These are phyloP conservation scores for Calcarius lapponicus DNA, from an alignment of 2,797 vertebrate genomes.

Conservation along the genomic window DNA sequence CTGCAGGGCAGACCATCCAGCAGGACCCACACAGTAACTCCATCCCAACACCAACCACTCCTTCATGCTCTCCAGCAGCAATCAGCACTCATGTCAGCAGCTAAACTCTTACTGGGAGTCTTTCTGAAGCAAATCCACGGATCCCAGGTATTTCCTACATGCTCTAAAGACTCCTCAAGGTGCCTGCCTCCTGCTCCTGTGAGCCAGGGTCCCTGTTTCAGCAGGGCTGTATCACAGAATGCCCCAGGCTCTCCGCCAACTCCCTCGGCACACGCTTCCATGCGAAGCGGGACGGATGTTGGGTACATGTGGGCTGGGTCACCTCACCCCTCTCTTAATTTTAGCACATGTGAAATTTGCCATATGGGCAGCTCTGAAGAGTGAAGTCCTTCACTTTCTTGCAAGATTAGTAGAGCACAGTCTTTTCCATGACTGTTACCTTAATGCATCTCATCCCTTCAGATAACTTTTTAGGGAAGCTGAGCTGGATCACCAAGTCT, in stretches of 20 bases:
- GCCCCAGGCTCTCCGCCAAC: neutral
- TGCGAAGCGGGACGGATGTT: neutral
- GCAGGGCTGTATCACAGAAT: neutral
- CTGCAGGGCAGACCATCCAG: neutral
- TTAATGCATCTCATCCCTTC: neutral
- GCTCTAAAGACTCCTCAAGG: neutral
- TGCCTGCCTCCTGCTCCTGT: neutral
- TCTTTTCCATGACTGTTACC: neutral
- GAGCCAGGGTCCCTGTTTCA: neutral
- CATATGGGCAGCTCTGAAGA: slow-evolving; percentile 24
- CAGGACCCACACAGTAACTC: neutral
- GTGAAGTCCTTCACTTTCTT: neutral
- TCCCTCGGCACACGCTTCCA: neutral
- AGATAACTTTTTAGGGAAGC: neutral
- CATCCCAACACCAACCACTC: neutral
- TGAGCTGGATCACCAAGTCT: neutral
- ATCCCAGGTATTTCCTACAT: neutral
- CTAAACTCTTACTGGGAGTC: neutral
- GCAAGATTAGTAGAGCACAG: neutral
- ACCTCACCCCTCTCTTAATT: slow-evolving; percentile 33
- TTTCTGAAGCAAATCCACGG: neutral
- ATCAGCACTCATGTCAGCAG: neutral
- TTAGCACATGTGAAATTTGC: slow-evolving; percentile 36
- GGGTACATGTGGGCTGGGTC: neutral
- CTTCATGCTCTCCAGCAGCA: neutral